Evolutionary conservation across 2,888 invertebrate genomes (phyloP).

Genomic region (Acleris holmiana): DNA sequence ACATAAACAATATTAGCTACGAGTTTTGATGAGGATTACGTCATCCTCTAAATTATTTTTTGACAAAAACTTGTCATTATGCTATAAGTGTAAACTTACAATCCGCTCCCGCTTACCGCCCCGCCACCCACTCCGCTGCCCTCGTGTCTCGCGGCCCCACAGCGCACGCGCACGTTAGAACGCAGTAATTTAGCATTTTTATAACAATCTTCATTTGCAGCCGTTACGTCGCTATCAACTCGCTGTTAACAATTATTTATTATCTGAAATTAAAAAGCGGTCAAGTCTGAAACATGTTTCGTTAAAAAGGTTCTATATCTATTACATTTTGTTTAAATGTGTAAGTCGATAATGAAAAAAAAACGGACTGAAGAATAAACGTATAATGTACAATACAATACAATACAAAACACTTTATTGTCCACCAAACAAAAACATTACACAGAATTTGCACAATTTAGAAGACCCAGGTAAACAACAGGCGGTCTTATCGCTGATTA

Average conservation of each 20-base stretch:
- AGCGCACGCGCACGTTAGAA: conserved; percentile 48
- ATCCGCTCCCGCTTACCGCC: conserved; percentile 44
- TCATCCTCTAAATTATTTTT: background rate
- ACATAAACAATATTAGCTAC: too few relatives aligned
- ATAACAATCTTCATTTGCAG: conserved; percentile 59
- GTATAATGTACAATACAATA: too few relatives aligned
- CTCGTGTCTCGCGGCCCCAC: conserved; percentile 14
- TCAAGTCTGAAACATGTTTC: conserved; percentile 1
- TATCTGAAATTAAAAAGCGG: conserved; percentile 26
- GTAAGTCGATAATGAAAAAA: too few relatives aligned
- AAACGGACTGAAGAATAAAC: too few relatives aligned
- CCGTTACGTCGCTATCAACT: conserved; percentile 59
- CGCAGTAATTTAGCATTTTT: conserved; percentile 60
- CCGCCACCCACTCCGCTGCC: background rate
- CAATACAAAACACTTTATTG: too few relatives aligned
- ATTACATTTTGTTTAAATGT: too few relatives aligned
- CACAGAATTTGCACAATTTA: too few relatives aligned
- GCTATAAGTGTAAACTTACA: background rate
- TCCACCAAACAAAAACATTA: too few relatives aligned
- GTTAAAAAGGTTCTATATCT: conserved; percentile 1
- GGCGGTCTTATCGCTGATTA: too few relatives aligned
- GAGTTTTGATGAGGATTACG: too few relatives aligned
- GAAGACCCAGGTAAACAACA: too few relatives aligned
- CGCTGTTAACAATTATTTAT: conserved; percentile 34
- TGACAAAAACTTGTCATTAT: too few relatives aligned